Evolutionary conservation across 2,888 invertebrate genomes (phyloP), one percentile per base, ranked within the genome.

Genomic region (Helobdella robusta): DNA sequence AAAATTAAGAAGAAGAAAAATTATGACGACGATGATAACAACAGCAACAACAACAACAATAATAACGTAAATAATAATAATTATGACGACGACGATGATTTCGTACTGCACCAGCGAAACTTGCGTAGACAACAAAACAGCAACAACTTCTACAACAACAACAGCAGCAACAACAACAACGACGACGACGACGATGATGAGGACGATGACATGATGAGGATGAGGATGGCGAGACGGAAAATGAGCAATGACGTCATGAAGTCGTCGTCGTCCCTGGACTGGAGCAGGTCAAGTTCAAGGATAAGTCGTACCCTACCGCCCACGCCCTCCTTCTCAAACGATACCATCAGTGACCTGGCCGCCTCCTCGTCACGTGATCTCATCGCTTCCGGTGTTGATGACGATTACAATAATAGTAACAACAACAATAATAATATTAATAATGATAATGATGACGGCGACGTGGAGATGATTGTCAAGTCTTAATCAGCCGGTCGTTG

Each of bases 281-380:
- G 59, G 60, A 66, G 66, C 54, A 35, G 48, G 23, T 32, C 63
- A 23, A 58, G 56, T 46, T 66, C 66, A 23, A 56, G 66, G 35
- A 66, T 66, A 15, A 64, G 64, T 28, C 32, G 46, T n/a, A 64
- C 52, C 50, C 30, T 66, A 18, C 66, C 66, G 15, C 48, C 63
- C 59, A 66, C 66, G 32, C 66, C 66, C 5, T 63, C 66, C n/a
- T 36, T 66, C 18, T 66, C 66, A 23, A 66, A 56, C 58, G 66
- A 66, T 20, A 59, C 63, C 20, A 44, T 66, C 36, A 64, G 46
- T 40, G 66, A 66, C 36, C 40, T 56, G 25, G 52, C 25, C 23
- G 8, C 25, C 36, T 28, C 25, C n/a, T 36, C 34, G 44, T 32
- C 52, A 11, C 50, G 18, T n/a, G 34, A 25, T 46, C 44, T n/a